A percentile compares a stretch with the other conserved stretches of the same genome.
Evolutionary conservation across 2,113 vertebrate genomes (phyloP).

Genomic region (Eolophus roseicapilla): DNA sequence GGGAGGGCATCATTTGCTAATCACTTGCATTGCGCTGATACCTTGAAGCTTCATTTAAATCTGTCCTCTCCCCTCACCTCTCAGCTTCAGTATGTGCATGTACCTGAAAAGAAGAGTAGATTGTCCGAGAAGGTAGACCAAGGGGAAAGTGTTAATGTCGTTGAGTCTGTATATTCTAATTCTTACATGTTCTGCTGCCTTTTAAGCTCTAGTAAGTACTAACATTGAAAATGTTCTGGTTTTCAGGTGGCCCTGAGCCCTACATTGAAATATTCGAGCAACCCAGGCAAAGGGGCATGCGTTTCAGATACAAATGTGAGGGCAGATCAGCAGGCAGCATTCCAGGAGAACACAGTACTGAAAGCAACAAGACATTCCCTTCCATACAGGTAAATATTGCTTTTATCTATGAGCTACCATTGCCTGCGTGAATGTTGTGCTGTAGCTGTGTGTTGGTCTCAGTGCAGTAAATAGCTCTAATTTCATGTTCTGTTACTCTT

Average conservation of each 20-base stretch:
- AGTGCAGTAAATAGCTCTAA: neutral
- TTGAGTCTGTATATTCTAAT: neutral
- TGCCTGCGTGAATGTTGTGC: neutral
- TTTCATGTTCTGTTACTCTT: neutral
- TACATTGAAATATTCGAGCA: conserved; percentile 92
- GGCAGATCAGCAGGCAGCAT: conserved; percentile 97
- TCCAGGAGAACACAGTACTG: conserved; percentile 90
- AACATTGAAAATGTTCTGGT: neutral
- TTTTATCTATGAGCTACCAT: neutral
- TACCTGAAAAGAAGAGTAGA: neutral
- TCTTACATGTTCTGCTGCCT: neutral
- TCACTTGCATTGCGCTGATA: neutral
- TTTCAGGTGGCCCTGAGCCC: conserved; percentile 81
- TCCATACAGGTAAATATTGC: conserved; percentile 86
- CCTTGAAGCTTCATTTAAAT: neutral
- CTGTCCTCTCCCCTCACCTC: neutral
- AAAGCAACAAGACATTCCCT: conserved; percentile 94
- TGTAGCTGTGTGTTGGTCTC: neutral
- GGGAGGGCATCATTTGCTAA: neutral
- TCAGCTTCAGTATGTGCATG: neutral
- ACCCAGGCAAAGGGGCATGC: conserved; percentile 95
- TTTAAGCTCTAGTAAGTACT: neutral
- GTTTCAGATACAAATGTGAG: conserved; percentile 97
- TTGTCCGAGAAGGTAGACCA: neutral
- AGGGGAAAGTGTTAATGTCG: neutral